These are phyloP conservation scores for Lucilia cuprina DNA, from an alignment of 1,140 invertebrate genomes.

Conservation along the genomic window DNA sequence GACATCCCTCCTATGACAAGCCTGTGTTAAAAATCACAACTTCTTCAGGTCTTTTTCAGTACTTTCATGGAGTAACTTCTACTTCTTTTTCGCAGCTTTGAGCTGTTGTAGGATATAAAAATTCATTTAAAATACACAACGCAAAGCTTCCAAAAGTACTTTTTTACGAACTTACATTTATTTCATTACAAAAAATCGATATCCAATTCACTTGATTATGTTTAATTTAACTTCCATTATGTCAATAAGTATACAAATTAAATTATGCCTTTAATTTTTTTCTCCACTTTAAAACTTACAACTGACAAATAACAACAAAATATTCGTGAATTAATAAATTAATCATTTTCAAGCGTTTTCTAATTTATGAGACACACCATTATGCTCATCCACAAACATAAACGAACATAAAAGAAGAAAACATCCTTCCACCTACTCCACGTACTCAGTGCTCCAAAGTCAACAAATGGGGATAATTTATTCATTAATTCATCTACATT, in stretches of 20 bases:
- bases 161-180: too few relatives aligned
- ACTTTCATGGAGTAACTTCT: too few relatives aligned
- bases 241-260: background rate
- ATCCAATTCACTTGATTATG: background rate
- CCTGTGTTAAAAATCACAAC: too few relatives aligned
- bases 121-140: too few relatives aligned
- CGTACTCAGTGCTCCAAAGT: background rate
- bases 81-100: too few relatives aligned
- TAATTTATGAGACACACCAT: background rate
- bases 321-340: background rate
- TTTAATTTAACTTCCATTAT: background rate
- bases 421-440: background rate
- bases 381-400: background rate
- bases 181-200: too few relatives aligned
- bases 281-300: background rate
- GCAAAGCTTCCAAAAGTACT: too few relatives aligned
- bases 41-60: too few relatives aligned
- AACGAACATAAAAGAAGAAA: background rate
- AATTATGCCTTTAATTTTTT: background rate
- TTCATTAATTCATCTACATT: conserved; percentile 1
- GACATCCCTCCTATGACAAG: too few relatives aligned
- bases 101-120: too few relatives aligned
- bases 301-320: background rate
- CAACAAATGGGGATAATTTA: conserved; percentile 15
- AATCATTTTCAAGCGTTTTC: background rate